Base-by-base conservation (phyloP, 2,797 vertebrate genomes). In the Ataeniobius toweri region DNA sequence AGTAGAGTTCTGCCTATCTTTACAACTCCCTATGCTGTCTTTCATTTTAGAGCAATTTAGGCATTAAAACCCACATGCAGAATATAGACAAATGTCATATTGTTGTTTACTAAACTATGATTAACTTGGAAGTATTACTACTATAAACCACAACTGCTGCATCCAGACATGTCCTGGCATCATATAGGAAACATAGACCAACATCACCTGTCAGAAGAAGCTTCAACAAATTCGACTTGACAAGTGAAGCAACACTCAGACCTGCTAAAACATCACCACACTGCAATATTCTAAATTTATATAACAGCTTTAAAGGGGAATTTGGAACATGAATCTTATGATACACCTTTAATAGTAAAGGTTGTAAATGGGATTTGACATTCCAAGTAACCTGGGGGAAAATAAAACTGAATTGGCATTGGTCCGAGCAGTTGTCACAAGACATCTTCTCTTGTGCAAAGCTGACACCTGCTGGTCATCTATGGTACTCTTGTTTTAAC, bases 391-490 rank as follows among this genome's bases (percentile, higher is more conserved):
- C 41, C 39, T 44, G 36, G 44, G 20, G 41, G 10, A 68, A 58
- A 26, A 58, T 58, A 12, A n/a, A 39, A 6, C 39, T 68, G 9
- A 24, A 18, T 3, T 13, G 2, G 39, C 50, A 76, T 46, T 67
- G 44, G 73, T 24, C 18, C 50, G 22, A 20, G 67, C 46, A 55
- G 55, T 24, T 0, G 5, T 63, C 50, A n/a, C 50, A 6, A 1
- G n/a, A 28, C 44, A 77, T 68, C 48, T 88, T 91, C 81, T 81
- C 81, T 94, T 90, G 92, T 92, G 85, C 93, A 95, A 94, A 95
- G 79, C 90, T 94, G 94, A 94, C 95, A 94, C 90, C 95, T 96
- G 90, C 92, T 95, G 95, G 95, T 82, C 86, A 87, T 50, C 67
- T 53, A 1, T 26, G 74, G 84, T 61, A 90, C 73, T 85, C 72